These are phyloP conservation scores for Aptenodytes forsteri DNA, from an alignment of 2,113 vertebrate species.

Conservation along the genomic window DNA sequence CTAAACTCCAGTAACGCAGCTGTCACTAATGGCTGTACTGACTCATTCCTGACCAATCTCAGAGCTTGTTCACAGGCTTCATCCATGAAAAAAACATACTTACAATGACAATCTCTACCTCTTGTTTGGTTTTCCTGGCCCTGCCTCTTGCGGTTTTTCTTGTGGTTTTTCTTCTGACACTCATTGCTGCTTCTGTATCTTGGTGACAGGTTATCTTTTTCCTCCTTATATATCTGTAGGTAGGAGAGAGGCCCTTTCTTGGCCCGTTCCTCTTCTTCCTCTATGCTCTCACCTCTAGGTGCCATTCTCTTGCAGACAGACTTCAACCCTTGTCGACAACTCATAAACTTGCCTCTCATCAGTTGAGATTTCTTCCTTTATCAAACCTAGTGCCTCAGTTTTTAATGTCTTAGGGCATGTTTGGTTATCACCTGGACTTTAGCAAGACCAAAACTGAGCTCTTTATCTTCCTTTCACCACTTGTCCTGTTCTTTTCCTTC, in stretches of 20 bases:
- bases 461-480: not conserved
- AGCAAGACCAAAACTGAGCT: not conserved
- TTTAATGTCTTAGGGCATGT: not conserved
- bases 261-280: not conserved
- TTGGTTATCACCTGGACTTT: not conserved
- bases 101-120: not conserved
- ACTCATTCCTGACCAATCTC: not conserved
- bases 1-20: not conserved
- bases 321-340: not conserved
- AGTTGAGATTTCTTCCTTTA: not conserved
- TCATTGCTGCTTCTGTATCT: not conserved
- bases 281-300: not conserved
- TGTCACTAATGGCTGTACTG: not conserved
- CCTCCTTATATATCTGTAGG: not conserved
- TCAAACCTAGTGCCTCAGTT: not conserved
- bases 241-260: not conserved
- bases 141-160: not conserved
- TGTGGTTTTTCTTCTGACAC: not conserved
- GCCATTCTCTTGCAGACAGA: not conserved
- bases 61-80: not conserved
- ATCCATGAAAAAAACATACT: not conserved
- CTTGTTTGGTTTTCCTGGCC: not conserved
- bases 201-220: not conserved
- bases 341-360: not conserved
- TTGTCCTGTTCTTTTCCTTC: not conserved